Evolutionary conservation across 2,113 vertebrate genomes (phyloP), one percentile per base, ranked within the genome.

Genomic region (Microcebus griseorufus): DNA sequence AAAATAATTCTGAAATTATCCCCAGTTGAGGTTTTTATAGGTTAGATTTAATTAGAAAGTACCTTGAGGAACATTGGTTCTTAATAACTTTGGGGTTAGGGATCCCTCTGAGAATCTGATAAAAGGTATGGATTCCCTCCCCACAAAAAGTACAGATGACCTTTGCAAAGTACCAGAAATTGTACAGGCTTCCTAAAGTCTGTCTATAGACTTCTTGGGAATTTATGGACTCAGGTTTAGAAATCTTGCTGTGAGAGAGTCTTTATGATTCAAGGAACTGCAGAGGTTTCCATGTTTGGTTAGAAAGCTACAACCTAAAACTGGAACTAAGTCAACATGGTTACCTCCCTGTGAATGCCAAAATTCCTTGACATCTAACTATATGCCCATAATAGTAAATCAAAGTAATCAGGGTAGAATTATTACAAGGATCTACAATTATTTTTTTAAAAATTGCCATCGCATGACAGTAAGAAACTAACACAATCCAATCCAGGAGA

Each of bases 251-350:
- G 3, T 65, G 37, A 93, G 60, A 82, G 11, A 80, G 58, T 80
- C 39, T 53, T 76, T 84, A 73, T 86, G 72, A 79, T 34, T 85
- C 32, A 76, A 83, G 42, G 62, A 90, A 94, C 18, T 6, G 37
- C 65, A 27, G 45, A 16, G 60, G n/a, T 90, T 80, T 96, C 65
- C 64, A 70, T 39, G 23, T 81, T 95, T 96, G 42, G 45, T 94
- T 90, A 90, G 72, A 88, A 94, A 92, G 10, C 23, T 60, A 73
- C 87, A 95, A 73, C 48, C 67, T 92, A 85, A 95, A 94, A 84
- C 53, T 51, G 42, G 34, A 88, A 14, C 79, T 67, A 72, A 95
- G 53, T 85, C 69, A 80, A 60, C 25, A 12, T 29, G 75, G 83
- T 78, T 76, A 72, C 29, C 88, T 95, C n/a, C 48, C 2, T 14